Conservation (phyloP, 2,797 vertebrate genomes). For the Helarctos malayanus region DNA sequence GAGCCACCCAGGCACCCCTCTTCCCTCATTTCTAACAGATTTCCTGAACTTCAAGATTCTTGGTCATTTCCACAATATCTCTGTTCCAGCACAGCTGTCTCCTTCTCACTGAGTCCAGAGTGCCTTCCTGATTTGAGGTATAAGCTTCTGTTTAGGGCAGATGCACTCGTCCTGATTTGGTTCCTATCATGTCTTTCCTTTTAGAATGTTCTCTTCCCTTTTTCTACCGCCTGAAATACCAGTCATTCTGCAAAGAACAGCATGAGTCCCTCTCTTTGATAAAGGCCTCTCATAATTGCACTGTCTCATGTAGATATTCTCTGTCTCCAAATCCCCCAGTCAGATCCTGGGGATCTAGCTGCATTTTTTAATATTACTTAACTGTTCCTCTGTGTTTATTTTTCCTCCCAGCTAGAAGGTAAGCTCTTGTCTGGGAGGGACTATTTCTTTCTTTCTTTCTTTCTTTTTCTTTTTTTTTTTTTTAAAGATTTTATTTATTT, state of each 20-base stretch:
- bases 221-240: not conserved
- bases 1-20: not conserved
- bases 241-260: constrained; percentile 9
- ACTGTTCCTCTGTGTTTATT: not conserved
- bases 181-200: not conserved
- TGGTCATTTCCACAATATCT: not conserved
- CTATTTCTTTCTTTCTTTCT: not conserved
- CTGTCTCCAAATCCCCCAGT: not conserved
- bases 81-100: not conserved
- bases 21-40: not conserved
- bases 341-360: not conserved
- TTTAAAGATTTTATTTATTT: no score
- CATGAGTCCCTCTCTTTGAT: not conserved
- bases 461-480: no score
- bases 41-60: not conserved
- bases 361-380: not conserved
- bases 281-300: not conserved
- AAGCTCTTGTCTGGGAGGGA: not conserved
- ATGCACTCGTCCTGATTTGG: not conserved
- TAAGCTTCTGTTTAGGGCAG: not conserved
- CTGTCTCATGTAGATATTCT: not conserved
- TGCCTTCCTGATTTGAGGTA: not conserved
- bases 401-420: not conserved
- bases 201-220: not conserved
- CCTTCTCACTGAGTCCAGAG: not conserved